Evolutionary conservation across 2,113 vertebrate genomes (phyloP).

Genomic region (Gymnorhina tibicen): DNA sequence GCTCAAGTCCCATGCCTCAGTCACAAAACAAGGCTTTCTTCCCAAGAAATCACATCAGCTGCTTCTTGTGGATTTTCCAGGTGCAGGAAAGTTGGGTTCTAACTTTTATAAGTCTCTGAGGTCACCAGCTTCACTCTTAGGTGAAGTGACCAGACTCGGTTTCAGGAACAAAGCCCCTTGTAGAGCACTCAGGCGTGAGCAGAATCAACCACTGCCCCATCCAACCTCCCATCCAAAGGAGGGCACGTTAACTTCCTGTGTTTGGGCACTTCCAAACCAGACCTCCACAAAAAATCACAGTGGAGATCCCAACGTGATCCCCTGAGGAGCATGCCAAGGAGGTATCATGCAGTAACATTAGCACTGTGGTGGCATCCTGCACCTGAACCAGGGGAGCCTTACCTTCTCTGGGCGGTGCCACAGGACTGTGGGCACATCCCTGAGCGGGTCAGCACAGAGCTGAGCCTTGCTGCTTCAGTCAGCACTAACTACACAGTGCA

Average conservation of each 20-base stretch:
- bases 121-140: background rate
- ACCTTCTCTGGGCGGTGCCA: background rate
- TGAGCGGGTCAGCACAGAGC: background rate
- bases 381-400: background rate
- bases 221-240: background rate
- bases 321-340: background rate
- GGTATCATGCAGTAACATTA: background rate
- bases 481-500: background rate
- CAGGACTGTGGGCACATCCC: background rate
- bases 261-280: background rate
- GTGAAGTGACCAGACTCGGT: background rate
- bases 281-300: background rate
- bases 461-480: background rate
- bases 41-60: background rate
- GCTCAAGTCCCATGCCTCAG: background rate
- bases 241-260: fast-evolving
- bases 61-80: background rate
- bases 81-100: background rate
- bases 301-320: background rate
- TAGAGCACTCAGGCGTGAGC: background rate
- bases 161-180: background rate
- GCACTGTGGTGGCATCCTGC: background rate
- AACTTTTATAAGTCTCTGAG: background rate
- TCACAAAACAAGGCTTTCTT: background rate
- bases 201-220: background rate